phyloP scores from a whole-genome alignment of 2,113 vertebrate species.

The Myocastor coypus region DNA sequence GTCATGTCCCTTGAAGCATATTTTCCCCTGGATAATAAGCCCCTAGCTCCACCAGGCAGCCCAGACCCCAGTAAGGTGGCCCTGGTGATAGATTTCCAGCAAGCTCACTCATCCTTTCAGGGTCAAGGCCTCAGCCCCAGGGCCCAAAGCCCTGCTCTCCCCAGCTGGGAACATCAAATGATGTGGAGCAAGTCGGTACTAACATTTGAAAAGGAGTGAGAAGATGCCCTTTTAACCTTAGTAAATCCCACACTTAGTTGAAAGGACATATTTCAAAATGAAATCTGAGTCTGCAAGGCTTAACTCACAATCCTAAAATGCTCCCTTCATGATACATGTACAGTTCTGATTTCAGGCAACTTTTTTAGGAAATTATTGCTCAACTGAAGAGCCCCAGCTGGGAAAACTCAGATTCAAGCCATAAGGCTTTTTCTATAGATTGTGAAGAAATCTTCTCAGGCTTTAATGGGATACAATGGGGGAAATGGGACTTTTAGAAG shows the following conservation, averaged over 20 bases:
- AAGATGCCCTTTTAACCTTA: slow-evolving; percentile 3
- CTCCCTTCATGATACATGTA: neutral
- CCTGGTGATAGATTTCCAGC: neutral
- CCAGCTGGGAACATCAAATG: neutral
- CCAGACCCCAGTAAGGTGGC: neutral
- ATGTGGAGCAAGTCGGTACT: slow-evolving; percentile 34
- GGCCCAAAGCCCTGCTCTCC: neutral
- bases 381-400: slow-evolving; percentile 33
- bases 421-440: slow-evolving; percentile 37
- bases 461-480: slow-evolving; percentile 60
- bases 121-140: neutral
- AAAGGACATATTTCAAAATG: slow-evolving; percentile 43
- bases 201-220: neutral
- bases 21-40: slow-evolving; percentile 17
- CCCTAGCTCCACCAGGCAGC: neutral
- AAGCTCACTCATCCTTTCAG: slow-evolving; percentile 46
- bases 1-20: slow-evolving; percentile 26
- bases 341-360: slow-evolving; percentile 48
- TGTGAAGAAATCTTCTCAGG: slow-evolving; percentile 49
- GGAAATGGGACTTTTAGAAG: slow-evolving; percentile 72
- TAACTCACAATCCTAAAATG: neutral
- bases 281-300: slow-evolving; percentile 22
- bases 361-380: slow-evolving; percentile 40
- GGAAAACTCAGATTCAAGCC: slow-evolving; percentile 39
- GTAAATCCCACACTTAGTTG: neutral